Evolutionary conservation across 1,140 invertebrate species (phyloP).

Genomic region (Lethrus apterus): DNA sequence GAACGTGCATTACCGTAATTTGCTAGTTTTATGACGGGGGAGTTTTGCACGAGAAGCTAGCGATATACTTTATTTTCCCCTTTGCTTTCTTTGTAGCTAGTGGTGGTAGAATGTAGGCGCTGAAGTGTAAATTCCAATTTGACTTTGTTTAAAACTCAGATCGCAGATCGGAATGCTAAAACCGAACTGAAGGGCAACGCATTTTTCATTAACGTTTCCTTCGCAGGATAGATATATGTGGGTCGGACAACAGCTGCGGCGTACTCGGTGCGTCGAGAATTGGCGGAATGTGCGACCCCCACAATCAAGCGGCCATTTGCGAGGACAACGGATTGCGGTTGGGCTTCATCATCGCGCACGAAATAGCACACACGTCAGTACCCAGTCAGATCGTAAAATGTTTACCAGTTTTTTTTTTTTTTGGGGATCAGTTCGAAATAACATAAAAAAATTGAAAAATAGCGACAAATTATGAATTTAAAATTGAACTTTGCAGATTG

Average conservation of each 20-base stretch:
- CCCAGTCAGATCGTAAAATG: background rate
- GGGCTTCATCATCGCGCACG: slow-evolving; percentile 58
- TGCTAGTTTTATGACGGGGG: too few species aligned
- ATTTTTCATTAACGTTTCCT: slow-evolving; percentile 11
- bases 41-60: too few species aligned
- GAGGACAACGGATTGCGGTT: slow-evolving; percentile 58
- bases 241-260: slow-evolving; percentile 46
- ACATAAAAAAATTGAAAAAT: too few species aligned
- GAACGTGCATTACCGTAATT: slow-evolving; percentile 9
- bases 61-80: too few species aligned
- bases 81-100: too few species aligned
- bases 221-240: slow-evolving; percentile 24
- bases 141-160: too few species aligned
- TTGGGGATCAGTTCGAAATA: too few species aligned
- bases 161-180: too few species aligned
- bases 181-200: too few species aligned
- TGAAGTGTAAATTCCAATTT: too few species aligned
- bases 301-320: slow-evolving; percentile 47
- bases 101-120: too few species aligned
- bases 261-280: slow-evolving; percentile 79
- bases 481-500: slow-evolving; percentile 48
- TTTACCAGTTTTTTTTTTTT: background rate
- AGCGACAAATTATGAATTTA: slow-evolving; percentile 29
- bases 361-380: slow-evolving; percentile 60
- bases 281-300: slow-evolving; percentile 79